Conservation (phyloP, 2,113 vertebrate species). For the Platysternon megacephalum region DNA sequence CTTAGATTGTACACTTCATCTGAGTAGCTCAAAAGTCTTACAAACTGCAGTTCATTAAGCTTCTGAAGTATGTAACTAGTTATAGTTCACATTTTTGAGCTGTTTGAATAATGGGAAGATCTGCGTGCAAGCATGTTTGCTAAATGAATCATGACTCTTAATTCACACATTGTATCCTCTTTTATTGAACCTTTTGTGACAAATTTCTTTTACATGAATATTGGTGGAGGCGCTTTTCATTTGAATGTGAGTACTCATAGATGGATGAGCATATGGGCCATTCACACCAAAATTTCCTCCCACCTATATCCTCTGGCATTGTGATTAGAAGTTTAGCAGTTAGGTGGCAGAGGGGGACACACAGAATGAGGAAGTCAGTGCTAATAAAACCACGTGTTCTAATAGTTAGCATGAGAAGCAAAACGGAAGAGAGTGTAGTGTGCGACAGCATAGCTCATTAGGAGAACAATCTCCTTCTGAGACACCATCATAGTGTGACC, state of each 20-base stretch:
- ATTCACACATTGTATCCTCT: accelerated
- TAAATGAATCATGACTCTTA: background rate
- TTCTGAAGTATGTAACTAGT: background rate
- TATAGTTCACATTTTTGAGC: background rate
- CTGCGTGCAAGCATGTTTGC: background rate
- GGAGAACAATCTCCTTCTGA: background rate
- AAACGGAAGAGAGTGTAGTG: background rate
- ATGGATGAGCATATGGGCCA: background rate
- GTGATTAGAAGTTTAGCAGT: background rate
- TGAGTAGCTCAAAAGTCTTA: background rate
- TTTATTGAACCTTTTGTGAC: background rate
- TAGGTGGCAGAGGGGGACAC: background rate
- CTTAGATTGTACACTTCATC: background rate
- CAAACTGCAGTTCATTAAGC: background rate
- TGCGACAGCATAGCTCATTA: background rate
- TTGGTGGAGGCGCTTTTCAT: accelerated
- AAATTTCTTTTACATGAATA: accelerated
- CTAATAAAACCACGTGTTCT: background rate
- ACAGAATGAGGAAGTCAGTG: background rate
- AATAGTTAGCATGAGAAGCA: background rate
- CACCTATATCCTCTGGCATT: background rate
- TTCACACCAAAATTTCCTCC: background rate
- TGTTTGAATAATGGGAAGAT: accelerated
- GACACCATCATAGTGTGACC: accelerated
- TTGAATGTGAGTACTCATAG: background rate